These are phyloP conservation scores for Philotrypesis tridentata DNA, from an alignment of 1,140 invertebrate species.

Conservation along the genomic window DNA sequence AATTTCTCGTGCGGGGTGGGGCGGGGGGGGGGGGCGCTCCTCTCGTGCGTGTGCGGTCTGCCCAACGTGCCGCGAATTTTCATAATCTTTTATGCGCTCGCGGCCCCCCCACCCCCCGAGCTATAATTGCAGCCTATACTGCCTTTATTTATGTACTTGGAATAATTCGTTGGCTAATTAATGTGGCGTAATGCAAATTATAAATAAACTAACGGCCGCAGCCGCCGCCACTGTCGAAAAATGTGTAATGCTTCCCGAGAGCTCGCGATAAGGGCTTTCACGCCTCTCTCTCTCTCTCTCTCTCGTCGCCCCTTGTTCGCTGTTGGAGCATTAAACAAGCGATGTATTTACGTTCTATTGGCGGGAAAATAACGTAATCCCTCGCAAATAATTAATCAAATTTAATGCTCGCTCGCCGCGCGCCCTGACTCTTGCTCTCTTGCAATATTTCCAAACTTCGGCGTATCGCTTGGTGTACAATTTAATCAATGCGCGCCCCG, in stretches of 20 bases:
- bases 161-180: slow-evolving; percentile 18
- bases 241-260: neutral
- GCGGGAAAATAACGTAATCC: neutral
- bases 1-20: too few relatives aligned
- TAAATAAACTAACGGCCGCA: neutral
- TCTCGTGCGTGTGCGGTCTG: neutral
- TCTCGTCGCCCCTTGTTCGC: too few relatives aligned
- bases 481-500: too few relatives aligned
- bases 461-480: too few relatives aligned
- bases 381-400: neutral
- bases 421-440: neutral
- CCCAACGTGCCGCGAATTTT: neutral
- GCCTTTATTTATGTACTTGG: slow-evolving; percentile 9
- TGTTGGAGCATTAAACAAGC: neutral
- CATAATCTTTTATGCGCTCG: neutral
- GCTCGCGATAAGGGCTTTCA: too few relatives aligned
- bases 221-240: too few relatives aligned
- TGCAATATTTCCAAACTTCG: neutral
- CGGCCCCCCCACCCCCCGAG: neutral
- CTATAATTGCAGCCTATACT: neutral
- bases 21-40: too few relatives aligned
- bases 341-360: neutral
- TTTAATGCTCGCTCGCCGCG: neutral
- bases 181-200: slow-evolving; percentile 8
- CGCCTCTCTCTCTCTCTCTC: neutral